Conservation (phyloP, 2,888 invertebrate genomes). For the Dusona sp. region DNA sequence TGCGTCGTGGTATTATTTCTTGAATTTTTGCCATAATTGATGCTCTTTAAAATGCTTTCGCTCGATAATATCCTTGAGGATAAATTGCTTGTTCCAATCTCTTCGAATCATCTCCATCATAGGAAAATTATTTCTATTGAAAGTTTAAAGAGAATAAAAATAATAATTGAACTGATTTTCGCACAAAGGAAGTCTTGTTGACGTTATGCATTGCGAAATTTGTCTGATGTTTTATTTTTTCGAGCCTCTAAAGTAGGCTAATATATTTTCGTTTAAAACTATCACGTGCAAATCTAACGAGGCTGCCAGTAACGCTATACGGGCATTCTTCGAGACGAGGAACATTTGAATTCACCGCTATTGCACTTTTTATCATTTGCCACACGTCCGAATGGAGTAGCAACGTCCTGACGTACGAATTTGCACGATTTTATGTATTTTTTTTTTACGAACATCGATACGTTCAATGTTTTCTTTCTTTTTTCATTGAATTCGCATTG, state of each 20-base stretch:
- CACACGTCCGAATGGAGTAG: slow-evolving; percentile 32
- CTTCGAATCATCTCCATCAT: not conserved
- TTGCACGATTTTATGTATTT: slow-evolving; percentile 8
- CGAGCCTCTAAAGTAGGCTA: slow-evolving; percentile 64
- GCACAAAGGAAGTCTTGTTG: slow-evolving; percentile 49
- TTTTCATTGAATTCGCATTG: slow-evolving; percentile 8
- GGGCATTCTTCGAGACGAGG: slow-evolving; percentile 18
- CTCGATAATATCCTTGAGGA: not conserved
- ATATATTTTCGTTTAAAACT: slow-evolving; percentile 66
- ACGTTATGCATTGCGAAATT: slow-evolving; percentile 19
- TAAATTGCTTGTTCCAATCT: slow-evolving; percentile 4
- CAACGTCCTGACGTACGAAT: slow-evolving; percentile 54
- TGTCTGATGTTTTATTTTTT: slow-evolving; percentile 51
- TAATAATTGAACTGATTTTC: slow-evolving; percentile 27
- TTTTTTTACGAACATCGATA: not conserved
- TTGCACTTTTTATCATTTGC: slow-evolving; percentile 46
- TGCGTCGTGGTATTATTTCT: not conserved
- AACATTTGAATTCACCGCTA: slow-evolving; percentile 42
- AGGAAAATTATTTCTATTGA: slow-evolving; percentile 9
- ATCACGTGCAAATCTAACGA: slow-evolving; percentile 62
- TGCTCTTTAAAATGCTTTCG: slow-evolving; percentile 1
- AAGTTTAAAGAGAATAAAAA: slow-evolving; percentile 20
- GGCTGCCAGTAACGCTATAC: slow-evolving; percentile 15
- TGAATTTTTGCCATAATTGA: not conserved
- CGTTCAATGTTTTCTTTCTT: not conserved